These are phyloP conservation scores for Leptinotarsa juncta DNA, from an alignment of 2,888 invertebrate species.

Conservation along the genomic window DNA sequence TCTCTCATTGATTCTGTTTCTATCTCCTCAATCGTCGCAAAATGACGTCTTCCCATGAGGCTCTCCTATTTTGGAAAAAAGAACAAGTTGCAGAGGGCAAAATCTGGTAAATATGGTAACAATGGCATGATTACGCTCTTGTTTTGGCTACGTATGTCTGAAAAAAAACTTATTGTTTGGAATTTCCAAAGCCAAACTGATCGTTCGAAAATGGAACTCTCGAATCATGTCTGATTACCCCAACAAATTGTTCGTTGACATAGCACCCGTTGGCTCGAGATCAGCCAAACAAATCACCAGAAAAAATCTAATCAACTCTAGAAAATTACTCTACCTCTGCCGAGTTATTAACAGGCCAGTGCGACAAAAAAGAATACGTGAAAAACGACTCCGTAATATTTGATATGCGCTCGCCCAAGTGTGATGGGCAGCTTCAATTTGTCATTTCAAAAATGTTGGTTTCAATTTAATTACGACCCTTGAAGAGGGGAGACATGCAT, in stretches of 20 bases:
- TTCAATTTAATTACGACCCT: slow-evolving; percentile 10
- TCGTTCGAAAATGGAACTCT: not conserved
- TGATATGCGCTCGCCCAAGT: slow-evolving; percentile 22
- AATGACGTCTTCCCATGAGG: no score
- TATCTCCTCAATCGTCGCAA: no score
- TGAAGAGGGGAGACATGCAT: slow-evolving; percentile 16
- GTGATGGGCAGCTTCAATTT: slow-evolving; percentile 29
- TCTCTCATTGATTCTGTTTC: no score
- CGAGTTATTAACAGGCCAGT: slow-evolving; percentile 27
- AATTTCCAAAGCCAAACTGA: not conserved
- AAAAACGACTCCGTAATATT: slow-evolving; percentile 27
- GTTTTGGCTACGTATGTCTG: no score
- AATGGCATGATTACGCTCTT: no score
- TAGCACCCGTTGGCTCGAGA: not conserved
- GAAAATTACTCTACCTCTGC: slow-evolving; percentile 25
- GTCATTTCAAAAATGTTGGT: slow-evolving; percentile 21
- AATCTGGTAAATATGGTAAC: no score
- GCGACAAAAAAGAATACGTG: slow-evolving; percentile 27
- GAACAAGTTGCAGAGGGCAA: no score
- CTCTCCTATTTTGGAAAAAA: no score
- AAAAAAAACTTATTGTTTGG: no score
- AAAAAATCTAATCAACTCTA: slow-evolving; percentile 33
- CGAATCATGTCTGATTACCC: not conserved
- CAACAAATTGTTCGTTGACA: slow-evolving; percentile 23
- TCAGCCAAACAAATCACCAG: slow-evolving; percentile 28